Conservation (phyloP, 2,888 invertebrate genomes). For the Tricholauxania praeusta region DNA sequence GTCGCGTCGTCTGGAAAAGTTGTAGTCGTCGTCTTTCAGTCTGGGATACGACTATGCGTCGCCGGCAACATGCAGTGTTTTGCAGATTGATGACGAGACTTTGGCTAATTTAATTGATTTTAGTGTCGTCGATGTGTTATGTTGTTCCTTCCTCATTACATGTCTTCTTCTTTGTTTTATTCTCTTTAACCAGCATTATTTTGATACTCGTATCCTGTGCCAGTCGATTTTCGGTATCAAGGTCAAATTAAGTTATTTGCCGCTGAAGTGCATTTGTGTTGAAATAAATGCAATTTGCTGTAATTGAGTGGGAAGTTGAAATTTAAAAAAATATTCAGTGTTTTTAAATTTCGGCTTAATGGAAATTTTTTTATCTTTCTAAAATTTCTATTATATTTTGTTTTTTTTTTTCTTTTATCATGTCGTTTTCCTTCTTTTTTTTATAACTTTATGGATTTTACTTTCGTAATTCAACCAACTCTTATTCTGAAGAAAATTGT, state of each 20-base stretch:
- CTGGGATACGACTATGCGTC: neutral
- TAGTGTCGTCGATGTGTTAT: conserved; percentile 23
- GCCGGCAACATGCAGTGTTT: conserved; percentile 8
- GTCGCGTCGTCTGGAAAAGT: too few relatives aligned
- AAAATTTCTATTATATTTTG: too few relatives aligned
- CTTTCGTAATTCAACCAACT: too few relatives aligned
- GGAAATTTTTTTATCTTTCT: too few relatives aligned
- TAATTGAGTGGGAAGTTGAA: neutral
- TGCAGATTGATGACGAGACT: conserved; percentile 4
- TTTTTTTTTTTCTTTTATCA: too few relatives aligned
- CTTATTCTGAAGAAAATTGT: too few relatives aligned
- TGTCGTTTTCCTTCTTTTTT: too few relatives aligned
- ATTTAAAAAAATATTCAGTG: neutral
- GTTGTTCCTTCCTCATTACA: conserved; percentile 7
- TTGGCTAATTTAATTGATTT: conserved; percentile 28
- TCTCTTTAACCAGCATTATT: conserved; percentile 1
- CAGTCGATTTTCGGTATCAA: conserved; percentile 6
- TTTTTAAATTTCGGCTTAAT: too few relatives aligned
- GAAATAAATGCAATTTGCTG: neutral
- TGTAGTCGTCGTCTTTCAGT: too few relatives aligned
- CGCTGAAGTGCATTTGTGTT: neutral
- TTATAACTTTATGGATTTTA: too few relatives aligned
- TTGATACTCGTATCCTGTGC: neutral
- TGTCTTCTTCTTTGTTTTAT: neutral
- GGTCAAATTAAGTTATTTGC: conserved; percentile 25